phyloP scores from a whole-genome alignment of 2,797 vertebrate species.

The Chelmon rostratus region DNA sequence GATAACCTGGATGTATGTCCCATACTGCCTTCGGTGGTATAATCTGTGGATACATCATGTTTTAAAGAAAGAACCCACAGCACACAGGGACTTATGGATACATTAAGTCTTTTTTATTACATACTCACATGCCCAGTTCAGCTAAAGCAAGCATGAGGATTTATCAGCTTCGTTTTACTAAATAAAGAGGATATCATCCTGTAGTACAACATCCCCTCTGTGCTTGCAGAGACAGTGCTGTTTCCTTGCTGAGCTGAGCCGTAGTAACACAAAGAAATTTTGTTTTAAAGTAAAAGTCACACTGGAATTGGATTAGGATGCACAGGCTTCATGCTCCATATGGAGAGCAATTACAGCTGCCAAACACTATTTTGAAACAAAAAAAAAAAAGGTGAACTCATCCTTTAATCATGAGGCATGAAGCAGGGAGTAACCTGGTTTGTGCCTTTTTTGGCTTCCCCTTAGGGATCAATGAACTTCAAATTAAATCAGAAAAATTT shows the following conservation, averaged over 20 bases:
- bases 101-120: not conserved
- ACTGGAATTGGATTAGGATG: too few species aligned
- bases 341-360: not conserved
- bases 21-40: not conserved
- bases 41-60: not conserved
- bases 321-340: too few species aligned
- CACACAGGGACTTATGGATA: not conserved
- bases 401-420: not conserved
- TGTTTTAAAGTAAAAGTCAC: too few species aligned
- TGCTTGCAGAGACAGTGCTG: not conserved
- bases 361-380: too few species aligned
- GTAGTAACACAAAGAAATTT: not conserved
- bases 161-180: not conserved
- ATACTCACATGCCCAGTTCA: not conserved
- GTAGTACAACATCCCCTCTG: not conserved
- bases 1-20: conserved; percentile 7
- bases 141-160: not conserved
- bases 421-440: not conserved
- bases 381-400: not conserved
- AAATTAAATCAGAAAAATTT: too few species aligned
- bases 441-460: too few species aligned
- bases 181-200: not conserved
- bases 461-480: not conserved
- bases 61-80: conserved; percentile 1
- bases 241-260: not conserved